Evolutionary conservation across 2,888 invertebrate genomes (phyloP).

Genomic region (Drosophila antonietae): DNA sequence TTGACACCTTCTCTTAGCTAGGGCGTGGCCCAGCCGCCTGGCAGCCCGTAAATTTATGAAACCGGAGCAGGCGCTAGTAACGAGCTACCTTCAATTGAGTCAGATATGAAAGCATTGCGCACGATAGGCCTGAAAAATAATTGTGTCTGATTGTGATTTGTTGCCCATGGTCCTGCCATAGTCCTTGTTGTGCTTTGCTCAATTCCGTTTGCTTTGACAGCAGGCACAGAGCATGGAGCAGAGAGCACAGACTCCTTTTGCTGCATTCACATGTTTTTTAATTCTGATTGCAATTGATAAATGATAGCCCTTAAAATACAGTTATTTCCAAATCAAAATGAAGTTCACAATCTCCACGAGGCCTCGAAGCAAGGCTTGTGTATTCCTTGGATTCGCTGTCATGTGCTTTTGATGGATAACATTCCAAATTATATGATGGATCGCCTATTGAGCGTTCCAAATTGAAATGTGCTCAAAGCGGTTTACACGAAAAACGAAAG

Average conservation of each 20-base stretch:
- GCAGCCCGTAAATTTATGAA: conserved; percentile 59
- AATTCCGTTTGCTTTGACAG: conserved; percentile 67
- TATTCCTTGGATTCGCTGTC: conserved; percentile 27
- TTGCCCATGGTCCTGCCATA: conserved; percentile 13
- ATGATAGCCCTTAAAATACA: conserved; percentile 45
- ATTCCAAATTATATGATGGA: conserved; percentile 46
- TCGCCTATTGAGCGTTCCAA: conserved; percentile 34
- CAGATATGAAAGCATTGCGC: conserved; percentile 24
- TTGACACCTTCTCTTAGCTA: conserved; percentile 62
- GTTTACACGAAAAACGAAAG: conserved; percentile 2
- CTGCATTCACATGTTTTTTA: conserved; percentile 17
- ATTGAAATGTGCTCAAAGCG: conserved; percentile 42
- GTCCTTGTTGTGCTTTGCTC: conserved; percentile 16
- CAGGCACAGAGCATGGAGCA: conserved; percentile 41
- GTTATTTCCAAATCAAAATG: conserved; percentile 36
- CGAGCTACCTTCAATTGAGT: conserved; percentile 46
- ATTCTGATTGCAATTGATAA: conserved; percentile 49
- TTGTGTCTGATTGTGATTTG: conserved; percentile 63
- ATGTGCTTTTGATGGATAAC: conserved; percentile 51
- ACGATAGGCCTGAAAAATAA: conserved; percentile 47
- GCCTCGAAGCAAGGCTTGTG: conserved; percentile 7
- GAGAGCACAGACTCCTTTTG: conserved; percentile 5
- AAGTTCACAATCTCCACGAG: conserved; percentile 22
- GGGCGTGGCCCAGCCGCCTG: conserved; percentile 13
- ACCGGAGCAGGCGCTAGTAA: conserved; percentile 63